Conservation (phyloP, 2,113 vertebrate genomes). For the Galemys pyrenaicus region DNA sequence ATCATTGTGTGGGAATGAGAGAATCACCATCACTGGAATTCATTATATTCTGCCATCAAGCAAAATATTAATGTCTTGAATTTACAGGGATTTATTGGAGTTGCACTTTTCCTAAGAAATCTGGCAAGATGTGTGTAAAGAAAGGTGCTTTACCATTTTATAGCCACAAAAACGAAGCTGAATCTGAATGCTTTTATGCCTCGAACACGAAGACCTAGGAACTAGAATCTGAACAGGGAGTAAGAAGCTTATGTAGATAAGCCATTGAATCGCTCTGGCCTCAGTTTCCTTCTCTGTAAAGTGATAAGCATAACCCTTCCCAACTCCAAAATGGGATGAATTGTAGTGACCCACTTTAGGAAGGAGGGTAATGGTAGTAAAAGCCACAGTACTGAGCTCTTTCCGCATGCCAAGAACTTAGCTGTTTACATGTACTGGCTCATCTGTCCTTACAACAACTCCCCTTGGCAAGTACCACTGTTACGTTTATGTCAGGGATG, state of each 20-base stretch:
- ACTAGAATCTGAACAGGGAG: not conserved
- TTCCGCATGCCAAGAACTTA: not conserved
- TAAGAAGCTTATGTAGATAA: not conserved
- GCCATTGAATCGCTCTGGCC: not conserved
- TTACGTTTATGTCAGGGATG: not conserved
- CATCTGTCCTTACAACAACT: not conserved
- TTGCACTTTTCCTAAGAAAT: not conserved
- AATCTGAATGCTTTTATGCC: not conserved
- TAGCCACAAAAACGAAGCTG: not conserved
- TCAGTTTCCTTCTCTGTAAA: not conserved
- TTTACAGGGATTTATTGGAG: not conserved
- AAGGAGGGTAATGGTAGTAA: not conserved
- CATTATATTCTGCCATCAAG: constrained; percentile 13
- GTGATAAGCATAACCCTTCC: not conserved
- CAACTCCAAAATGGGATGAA: not conserved
- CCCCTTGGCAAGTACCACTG: not conserved
- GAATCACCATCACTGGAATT: not conserved
- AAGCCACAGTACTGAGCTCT: not conserved
- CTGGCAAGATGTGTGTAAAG: not conserved
- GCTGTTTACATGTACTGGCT: not conserved
- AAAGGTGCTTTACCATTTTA: not conserved
- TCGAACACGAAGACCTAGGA: not conserved
- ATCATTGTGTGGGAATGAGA: not conserved
- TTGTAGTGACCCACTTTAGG: not conserved
- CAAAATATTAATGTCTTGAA: not conserved